A percentile compares a stretch with the other conserved stretches of the same genome.
phyloP scores from a whole-genome alignment of 2,888 invertebrate species.

The Drosophila meridiana region DNA sequence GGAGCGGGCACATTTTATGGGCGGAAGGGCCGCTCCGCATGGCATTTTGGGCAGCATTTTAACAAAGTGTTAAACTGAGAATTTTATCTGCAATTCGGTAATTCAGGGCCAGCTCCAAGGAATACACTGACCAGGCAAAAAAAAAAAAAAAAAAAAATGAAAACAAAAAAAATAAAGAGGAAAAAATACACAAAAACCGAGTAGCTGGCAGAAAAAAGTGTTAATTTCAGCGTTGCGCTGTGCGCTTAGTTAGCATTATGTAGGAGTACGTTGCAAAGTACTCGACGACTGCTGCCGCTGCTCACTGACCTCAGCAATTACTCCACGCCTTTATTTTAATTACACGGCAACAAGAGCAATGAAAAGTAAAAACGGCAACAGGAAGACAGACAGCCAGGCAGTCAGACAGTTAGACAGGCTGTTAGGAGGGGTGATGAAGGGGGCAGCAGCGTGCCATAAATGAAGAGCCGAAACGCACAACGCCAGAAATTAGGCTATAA shows the following conservation, averaged over 20 bases:
- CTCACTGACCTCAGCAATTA: conserved; percentile 79
- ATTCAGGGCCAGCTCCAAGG: conserved; percentile 71
- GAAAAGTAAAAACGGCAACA: conserved; percentile 71
- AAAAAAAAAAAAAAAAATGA: conserved; percentile 3
- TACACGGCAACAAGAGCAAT: conserved; percentile 78
- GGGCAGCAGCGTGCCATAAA: conserved; percentile 17
- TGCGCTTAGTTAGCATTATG: conserved; percentile 76
- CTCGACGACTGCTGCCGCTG: conserved; percentile 46
- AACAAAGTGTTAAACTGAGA: conserved; percentile 82
- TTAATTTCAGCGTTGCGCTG: conserved; percentile 67
- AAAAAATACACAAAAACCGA: conserved; percentile 10
- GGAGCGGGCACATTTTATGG: conserved; percentile 71
- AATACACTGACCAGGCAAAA: conserved; percentile 49
- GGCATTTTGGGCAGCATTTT: conserved; percentile 75
- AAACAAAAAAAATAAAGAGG: conserved; percentile 1
- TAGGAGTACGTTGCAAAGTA: conserved; percentile 45
- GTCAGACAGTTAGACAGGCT: background rate
- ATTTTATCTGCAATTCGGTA: conserved; percentile 80
- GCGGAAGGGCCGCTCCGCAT: conserved; percentile 62
- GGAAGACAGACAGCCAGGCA: conserved; percentile 21
- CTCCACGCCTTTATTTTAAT: conserved; percentile 81
- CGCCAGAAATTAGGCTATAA: conserved; percentile 78
- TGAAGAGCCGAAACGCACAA: conserved; percentile 46
- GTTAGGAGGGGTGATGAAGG: background rate
- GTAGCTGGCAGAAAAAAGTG: conserved; percentile 60